These are phyloP conservation scores for Patagioenas fasciata DNA, from an alignment of 2,113 vertebrate genomes.

Conservation along the genomic window DNA sequence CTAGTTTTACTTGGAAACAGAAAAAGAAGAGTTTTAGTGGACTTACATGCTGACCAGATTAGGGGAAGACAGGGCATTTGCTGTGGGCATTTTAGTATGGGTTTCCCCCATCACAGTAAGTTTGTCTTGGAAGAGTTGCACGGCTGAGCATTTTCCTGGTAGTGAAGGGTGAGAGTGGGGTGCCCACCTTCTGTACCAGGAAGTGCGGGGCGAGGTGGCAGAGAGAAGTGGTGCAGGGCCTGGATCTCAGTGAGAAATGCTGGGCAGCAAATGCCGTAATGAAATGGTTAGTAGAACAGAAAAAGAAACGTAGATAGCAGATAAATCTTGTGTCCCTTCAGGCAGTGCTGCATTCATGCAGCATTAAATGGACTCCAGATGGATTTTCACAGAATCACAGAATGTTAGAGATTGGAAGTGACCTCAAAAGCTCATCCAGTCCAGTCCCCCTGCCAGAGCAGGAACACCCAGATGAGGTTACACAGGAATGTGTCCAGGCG, in stretches of 20 bases:
- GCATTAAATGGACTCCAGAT: too few species aligned
- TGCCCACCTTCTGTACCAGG: background rate
- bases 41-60: background rate
- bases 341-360: background rate
- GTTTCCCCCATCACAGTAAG: background rate
- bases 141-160: background rate
- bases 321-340: background rate
- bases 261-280: background rate
- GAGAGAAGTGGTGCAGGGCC: rapidly evolving
- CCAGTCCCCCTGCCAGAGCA: too few species aligned
- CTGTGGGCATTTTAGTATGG: background rate
- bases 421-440: too few species aligned
- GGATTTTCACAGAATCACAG: background rate
- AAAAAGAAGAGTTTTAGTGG: background rate
- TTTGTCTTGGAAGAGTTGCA: background rate
- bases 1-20: background rate
- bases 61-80: background rate
- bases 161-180: background rate
- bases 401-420: too few species aligned
- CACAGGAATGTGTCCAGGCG: too few species aligned
- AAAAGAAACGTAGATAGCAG: background rate
- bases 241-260: background rate
- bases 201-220: rapidly evolving
- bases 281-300: background rate
- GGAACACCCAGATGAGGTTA: too few species aligned